These are phyloP conservation scores for Drosophila atroscutellata DNA, from an alignment of 2,888 invertebrate species.

Conservation along the genomic window DNA sequence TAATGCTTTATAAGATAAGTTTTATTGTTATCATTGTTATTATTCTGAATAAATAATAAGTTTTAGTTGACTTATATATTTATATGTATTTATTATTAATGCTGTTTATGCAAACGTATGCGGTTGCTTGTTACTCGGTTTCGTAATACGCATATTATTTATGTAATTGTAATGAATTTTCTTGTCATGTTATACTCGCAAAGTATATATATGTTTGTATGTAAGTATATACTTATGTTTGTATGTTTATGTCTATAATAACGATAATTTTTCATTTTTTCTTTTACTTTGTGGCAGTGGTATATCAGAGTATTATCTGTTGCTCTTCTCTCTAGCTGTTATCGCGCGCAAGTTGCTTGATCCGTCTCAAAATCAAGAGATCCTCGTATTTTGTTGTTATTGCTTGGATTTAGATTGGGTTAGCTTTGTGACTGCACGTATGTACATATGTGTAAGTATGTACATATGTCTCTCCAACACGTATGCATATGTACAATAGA, in stretches of 20 bases:
- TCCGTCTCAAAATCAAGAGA: conserved; percentile 10
- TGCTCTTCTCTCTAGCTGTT: conserved; percentile 38
- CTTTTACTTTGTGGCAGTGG: conserved; percentile 80
- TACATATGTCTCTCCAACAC: conserved; percentile 37
- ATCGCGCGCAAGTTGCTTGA: conserved; percentile 22
- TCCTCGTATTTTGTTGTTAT: conserved; percentile 9
- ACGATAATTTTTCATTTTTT: conserved; percentile 50
- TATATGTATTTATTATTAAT: conserved; percentile 59
- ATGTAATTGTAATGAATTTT: conserved; percentile 48
- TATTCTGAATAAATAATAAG: conserved; percentile 76
- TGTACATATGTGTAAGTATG: conserved; percentile 38
- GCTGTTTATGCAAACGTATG: conserved; percentile 59
- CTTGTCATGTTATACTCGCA: conserved; percentile 52
- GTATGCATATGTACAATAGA: conserved; percentile 57
- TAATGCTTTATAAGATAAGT: conserved; percentile 70
- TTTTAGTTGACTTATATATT: conserved; percentile 69
- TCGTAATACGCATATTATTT: conserved; percentile 44
- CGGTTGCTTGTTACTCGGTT: conserved; percentile 37
- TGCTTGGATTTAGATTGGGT: conserved; percentile 19
- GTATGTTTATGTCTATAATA: conserved; percentile 60
- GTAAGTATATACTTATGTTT: conserved; percentile 33
- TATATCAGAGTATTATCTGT: conserved; percentile 78
- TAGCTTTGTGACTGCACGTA: conserved; percentile 40
- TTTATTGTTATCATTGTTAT: conserved; percentile 74
- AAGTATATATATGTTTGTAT: conserved; percentile 49